Evolutionary conservation across 2,888 invertebrate genomes (phyloP).

Genomic region (Neuroscelio doddi): DNA sequence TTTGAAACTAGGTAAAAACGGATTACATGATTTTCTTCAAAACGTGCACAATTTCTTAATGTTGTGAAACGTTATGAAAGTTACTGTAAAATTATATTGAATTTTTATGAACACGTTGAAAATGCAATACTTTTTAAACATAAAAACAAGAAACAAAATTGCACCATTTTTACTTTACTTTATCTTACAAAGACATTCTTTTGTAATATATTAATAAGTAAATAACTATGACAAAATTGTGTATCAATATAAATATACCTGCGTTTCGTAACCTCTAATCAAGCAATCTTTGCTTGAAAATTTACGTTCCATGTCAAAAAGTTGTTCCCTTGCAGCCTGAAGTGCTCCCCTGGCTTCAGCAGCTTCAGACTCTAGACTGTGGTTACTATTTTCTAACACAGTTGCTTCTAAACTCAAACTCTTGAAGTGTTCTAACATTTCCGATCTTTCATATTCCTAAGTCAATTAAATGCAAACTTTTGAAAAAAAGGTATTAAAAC

Average conservation of each 20-base stretch:
- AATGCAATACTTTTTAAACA: constrained; percentile 4
- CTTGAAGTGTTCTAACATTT: constrained; percentile 86
- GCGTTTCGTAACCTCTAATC: constrained; percentile 75
- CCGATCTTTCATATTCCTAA: constrained; percentile 85
- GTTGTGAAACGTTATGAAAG: no score
- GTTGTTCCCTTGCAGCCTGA: constrained; percentile 75
- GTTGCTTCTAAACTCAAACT: constrained; percentile 85
- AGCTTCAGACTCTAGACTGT: constrained; percentile 84
- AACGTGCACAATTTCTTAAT: no score
- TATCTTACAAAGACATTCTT: no score
- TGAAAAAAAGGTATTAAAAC: no score
- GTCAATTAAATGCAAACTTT: constrained; percentile 19
- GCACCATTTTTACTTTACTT: no score
- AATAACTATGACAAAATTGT: background rate
- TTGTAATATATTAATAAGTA: background rate
- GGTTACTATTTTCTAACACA: constrained; percentile 84
- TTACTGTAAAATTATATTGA: no score
- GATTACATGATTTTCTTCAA: no score
- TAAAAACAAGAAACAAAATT: constrained; percentile 7
- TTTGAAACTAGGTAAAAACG: no score
- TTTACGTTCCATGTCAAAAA: constrained; percentile 79
- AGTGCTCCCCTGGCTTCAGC: constrained; percentile 79
- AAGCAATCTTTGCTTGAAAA: constrained; percentile 74
- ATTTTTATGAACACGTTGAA: no score
- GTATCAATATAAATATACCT: constrained; percentile 67